A percentile compares a stretch with the other conserved stretches of the same genome.
Evolutionary conservation across 2,888 invertebrate genomes (phyloP).

Genomic region (Leptura quadrifasciata): DNA sequence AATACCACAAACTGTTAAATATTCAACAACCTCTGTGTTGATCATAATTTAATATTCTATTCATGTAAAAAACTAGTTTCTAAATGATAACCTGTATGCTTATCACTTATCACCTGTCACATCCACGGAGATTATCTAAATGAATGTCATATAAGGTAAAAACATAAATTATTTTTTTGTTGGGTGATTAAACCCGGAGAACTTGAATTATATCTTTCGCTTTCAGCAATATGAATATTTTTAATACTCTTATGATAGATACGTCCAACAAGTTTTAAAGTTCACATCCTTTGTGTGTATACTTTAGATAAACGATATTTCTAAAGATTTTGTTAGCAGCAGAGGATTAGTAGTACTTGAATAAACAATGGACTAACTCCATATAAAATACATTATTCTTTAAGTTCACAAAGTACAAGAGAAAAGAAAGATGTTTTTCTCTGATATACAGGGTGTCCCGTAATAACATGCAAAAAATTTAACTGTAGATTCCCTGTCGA

Average conservation of each 20-base stretch:
- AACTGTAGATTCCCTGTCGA: too few species aligned
- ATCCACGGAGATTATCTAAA: background rate
- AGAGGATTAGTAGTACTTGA: too few species aligned
- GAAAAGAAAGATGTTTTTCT: too few species aligned
- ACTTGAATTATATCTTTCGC: background rate
- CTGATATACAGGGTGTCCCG: too few species aligned
- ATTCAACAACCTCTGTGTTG: slow-evolving; percentile 13
- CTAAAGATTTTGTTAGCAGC: too few species aligned
- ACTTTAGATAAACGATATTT: too few species aligned
- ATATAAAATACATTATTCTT: too few species aligned
- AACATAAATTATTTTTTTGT: background rate
- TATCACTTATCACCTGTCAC: slow-evolving; percentile 12
- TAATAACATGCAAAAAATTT: too few species aligned
- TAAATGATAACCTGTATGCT: background rate
- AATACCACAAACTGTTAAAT: slow-evolving; percentile 8
- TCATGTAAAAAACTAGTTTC: slow-evolving; percentile 16
- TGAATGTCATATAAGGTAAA: slow-evolving; percentile 10
- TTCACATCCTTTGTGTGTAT: too few species aligned
- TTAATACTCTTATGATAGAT: background rate
- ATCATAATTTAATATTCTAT: slow-evolving; percentile 9
- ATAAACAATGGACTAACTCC: too few species aligned
- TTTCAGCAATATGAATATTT: background rate
- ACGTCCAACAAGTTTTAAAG: too few species aligned
- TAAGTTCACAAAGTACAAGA: too few species aligned
- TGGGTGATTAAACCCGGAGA: background rate